Conservation (phyloP, 37 sponge, comb jelly and placozoan genomes). For the Amphimedon queenslandica region DNA sequence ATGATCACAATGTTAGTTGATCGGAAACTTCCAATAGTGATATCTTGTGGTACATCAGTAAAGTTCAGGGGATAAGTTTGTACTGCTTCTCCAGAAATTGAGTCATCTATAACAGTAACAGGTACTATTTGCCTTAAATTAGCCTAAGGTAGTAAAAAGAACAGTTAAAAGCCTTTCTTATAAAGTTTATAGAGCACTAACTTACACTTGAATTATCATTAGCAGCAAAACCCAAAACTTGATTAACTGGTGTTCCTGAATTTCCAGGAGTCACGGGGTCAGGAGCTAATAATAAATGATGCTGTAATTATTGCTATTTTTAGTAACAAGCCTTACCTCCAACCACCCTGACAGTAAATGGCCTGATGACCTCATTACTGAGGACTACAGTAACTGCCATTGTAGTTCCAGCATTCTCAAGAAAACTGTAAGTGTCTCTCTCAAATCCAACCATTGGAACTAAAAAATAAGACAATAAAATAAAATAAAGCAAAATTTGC, state of each 20-base stretch:
- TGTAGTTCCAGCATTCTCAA: neutral
- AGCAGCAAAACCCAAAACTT: neutral
- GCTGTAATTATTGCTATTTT: too few species aligned
- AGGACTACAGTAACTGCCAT: neutral
- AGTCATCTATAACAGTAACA: neutral
- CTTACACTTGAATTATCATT: too few species aligned
- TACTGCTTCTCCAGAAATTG: neutral
- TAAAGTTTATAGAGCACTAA: too few species aligned
- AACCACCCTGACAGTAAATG: neutral
- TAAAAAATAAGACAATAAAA: too few species aligned
- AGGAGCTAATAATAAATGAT: too few species aligned
- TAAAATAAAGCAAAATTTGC: too few species aligned
- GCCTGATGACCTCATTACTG: neutral
- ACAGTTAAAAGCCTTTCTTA: too few species aligned
- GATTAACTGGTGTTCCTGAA: neutral
- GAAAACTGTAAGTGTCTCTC: too few species aligned
- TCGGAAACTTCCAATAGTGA: neutral
- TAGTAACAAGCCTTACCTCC: neutral
- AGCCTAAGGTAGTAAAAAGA: neutral
- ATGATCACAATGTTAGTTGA: neutral
- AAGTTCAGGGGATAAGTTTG: neutral
- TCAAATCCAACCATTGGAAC: too few species aligned
- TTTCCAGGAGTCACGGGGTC: neutral
- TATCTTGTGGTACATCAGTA: neutral
- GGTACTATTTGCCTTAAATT: neutral